phyloP scores from a whole-genome alignment of 1,140 invertebrate genomes.

The Thaumatotibia leucotreta region DNA sequence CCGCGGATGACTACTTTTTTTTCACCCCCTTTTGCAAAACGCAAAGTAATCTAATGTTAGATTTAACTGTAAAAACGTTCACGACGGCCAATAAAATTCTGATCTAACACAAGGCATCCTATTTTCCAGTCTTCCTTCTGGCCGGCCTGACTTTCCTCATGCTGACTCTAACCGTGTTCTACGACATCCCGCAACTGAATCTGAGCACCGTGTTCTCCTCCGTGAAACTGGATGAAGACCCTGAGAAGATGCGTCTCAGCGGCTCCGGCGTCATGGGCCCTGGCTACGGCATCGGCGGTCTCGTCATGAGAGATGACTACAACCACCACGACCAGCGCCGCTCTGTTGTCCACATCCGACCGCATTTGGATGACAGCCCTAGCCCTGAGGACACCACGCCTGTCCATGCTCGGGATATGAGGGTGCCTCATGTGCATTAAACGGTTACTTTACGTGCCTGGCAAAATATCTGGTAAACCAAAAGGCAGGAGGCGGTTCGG shows the following conservation, averaged over 20 bases:
- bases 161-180: constrained; percentile 88
- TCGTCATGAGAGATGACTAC: constrained; percentile 69
- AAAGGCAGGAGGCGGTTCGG: background rate
- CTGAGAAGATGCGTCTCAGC: constrained; percentile 80
- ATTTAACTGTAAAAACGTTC: too few species aligned
- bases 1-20: too few species aligned
- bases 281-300: constrained; percentile 70
- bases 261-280: constrained; percentile 64
- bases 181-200: constrained; percentile 92
- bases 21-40: too few species aligned
- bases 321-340: constrained; percentile 68
- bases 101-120: too few species aligned
- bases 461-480: background rate
- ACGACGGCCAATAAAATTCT: too few species aligned
- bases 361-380: constrained; percentile 79
- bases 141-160: constrained; percentile 90
- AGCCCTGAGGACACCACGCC: constrained; percentile 82
- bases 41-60: too few species aligned
- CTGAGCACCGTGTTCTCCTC: constrained; percentile 86
- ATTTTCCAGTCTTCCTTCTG: constrained; percentile 84
- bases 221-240: constrained; percentile 80
- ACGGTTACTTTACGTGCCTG: background rate
- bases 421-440: constrained; percentile 45
- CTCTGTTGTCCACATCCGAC: constrained; percentile 79
- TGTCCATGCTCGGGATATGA: constrained; percentile 76